Conservation (phyloP, 2,113 vertebrate genomes). For the Terrapene triunguis region DNA sequence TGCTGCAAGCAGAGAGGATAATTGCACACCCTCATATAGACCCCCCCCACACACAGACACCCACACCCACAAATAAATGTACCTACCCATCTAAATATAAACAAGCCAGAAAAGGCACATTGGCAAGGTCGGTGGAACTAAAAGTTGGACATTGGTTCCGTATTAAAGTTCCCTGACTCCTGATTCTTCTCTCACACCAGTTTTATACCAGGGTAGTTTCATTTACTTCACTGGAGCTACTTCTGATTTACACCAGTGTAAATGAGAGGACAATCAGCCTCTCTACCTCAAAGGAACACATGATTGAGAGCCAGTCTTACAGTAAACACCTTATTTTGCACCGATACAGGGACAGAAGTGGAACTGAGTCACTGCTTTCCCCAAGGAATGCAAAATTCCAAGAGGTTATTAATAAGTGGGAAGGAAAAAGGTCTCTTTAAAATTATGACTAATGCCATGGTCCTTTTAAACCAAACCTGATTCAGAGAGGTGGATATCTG, state of each 20-base stretch:
- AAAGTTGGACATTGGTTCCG: background rate
- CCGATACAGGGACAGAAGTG: background rate
- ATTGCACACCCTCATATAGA: background rate
- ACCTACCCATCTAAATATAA: background rate
- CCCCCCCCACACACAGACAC: too few relatives aligned
- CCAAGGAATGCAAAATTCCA: background rate
- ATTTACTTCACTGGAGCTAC: background rate
- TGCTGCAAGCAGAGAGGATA: background rate
- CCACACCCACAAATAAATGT: background rate
- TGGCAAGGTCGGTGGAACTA: background rate
- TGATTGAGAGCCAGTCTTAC: background rate
- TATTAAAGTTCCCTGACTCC: background rate
- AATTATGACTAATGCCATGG: background rate
- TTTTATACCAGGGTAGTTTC: background rate
- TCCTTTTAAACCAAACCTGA: fast-evolving
- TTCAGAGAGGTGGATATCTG: fast-evolving
- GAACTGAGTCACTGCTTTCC: background rate
- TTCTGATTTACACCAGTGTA: background rate
- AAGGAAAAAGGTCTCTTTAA: background rate
- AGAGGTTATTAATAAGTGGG: background rate
- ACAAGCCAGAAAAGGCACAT: background rate
- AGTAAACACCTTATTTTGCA: background rate
- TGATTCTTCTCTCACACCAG: background rate
- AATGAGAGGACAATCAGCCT: background rate
- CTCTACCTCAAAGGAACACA: background rate